Conservation (phyloP, 1,140 invertebrate genomes). For the Parapsyche elsis region DNA sequence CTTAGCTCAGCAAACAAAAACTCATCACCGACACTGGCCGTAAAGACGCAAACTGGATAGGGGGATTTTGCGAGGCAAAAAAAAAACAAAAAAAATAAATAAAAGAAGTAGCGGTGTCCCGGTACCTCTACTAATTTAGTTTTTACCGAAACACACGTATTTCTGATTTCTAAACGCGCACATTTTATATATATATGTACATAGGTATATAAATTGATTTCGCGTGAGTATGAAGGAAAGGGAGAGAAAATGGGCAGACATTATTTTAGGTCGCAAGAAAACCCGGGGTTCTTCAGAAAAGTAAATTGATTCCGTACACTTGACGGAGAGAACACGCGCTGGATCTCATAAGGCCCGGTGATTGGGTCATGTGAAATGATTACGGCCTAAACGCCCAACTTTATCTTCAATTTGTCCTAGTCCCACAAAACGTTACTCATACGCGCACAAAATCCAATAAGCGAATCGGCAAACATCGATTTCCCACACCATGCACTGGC, state of each 20-base stretch:
- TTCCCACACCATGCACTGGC: no score
- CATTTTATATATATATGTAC: neutral
- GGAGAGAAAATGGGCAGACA: conserved; percentile 17
- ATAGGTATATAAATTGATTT: conserved; percentile 15
- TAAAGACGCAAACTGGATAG: conserved; percentile 11
- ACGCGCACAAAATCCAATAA: conserved; percentile 10
- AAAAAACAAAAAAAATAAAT: neutral
- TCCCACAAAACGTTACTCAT: conserved; percentile 16
- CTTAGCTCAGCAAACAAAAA: conserved; percentile 33
- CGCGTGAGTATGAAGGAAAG: conserved; percentile 23
- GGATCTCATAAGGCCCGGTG: conserved; percentile 38
- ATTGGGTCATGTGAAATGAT: conserved; percentile 42
- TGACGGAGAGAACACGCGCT: conserved; percentile 11
- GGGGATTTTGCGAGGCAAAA: conserved; percentile 19
- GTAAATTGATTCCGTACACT: conserved; percentile 40
- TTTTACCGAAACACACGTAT: neutral
- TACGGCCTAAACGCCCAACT: conserved; percentile 29
- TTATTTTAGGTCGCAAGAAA: conserved; percentile 37
- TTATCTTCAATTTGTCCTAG: conserved; percentile 35
- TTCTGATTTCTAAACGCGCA: neutral
- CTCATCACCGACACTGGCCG: conserved; percentile 31
- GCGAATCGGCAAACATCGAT: conserved; percentile 14
- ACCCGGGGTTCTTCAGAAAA: conserved; percentile 28
- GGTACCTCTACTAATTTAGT: conserved; percentile 9
- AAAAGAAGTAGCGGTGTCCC: neutral